Conservation (phyloP, 30 jellyfish, hydroid and myxozoan genomes). For the Aurelia aurita complex sp. Pacific region DNA sequence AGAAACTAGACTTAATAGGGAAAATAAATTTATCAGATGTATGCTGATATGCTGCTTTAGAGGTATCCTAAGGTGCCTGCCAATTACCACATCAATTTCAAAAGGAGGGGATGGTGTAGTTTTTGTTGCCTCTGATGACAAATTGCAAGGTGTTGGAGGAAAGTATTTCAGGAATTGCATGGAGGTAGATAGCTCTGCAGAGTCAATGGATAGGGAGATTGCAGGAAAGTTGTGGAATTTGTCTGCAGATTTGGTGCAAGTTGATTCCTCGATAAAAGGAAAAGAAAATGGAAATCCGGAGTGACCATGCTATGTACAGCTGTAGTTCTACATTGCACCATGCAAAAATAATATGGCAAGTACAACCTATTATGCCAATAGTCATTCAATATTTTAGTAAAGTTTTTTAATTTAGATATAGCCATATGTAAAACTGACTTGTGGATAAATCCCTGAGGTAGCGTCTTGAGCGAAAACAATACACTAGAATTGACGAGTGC, state of each 20-base stretch:
- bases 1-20: conserved; percentile 51
- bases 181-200: conserved; percentile 53
- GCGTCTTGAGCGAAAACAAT: too few species aligned
- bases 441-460: too few species aligned
- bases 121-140: conserved; percentile 61
- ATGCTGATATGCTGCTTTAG: conserved; percentile 55
- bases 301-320: too few species aligned
- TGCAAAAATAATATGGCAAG: too few species aligned
- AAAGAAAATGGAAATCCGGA: background rate
- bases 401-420: background rate
- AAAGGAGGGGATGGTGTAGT: conserved; percentile 68
- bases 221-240: conserved; percentile 73
- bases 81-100: conserved; percentile 45
- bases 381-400: conserved; percentile 1
- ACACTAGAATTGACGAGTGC: too few species aligned
- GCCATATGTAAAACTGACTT: too few species aligned
- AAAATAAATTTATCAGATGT: conserved; percentile 32
- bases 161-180: conserved; percentile 54
- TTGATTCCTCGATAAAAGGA: background rate
- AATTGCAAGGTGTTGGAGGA: conserved; percentile 66
- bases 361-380: background rate
- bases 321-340: too few species aligned
- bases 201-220: conserved; percentile 72
- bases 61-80: conserved; percentile 70
- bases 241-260: conserved; percentile 53